These are phyloP conservation scores for Drosophila asahinai DNA, from an alignment of 1,140 invertebrate genomes.

Conservation along the genomic window DNA sequence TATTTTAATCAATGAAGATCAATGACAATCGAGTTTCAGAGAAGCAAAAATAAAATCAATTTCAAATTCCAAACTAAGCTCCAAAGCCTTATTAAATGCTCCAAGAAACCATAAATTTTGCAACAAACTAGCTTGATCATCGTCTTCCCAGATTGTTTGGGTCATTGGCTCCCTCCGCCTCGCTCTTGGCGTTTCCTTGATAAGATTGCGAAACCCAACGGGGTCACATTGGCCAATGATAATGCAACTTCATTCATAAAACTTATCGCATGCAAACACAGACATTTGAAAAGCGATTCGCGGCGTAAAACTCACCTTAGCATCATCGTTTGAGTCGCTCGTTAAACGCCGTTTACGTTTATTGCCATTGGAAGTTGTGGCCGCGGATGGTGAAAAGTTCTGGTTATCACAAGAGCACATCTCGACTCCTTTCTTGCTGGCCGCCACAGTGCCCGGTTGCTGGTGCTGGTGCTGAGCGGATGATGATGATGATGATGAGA, in stretches of 20 bases:
- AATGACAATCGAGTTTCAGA: neutral
- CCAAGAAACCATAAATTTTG: neutral
- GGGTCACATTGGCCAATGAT: slow-evolving; percentile 31
- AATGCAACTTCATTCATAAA: slow-evolving; percentile 57
- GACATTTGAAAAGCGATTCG: neutral
- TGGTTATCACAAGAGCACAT: slow-evolving; percentile 58
- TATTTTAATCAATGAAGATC: neutral
- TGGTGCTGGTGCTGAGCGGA: slow-evolving; percentile 5
- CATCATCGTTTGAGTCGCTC: slow-evolving; percentile 51
- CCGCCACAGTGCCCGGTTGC: slow-evolving; percentile 11
- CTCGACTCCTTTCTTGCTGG: slow-evolving; percentile 23
- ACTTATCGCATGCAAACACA: slow-evolving; percentile 25
- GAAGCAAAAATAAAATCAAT: slow-evolving; percentile 22
- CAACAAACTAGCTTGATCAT: slow-evolving; percentile 18
- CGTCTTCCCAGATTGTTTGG: slow-evolving; percentile 32
- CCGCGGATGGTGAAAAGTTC: slow-evolving; percentile 38
- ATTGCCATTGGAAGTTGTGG: slow-evolving; percentile 40
- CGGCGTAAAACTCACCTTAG: slow-evolving; percentile 54
- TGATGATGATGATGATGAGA: neutral
- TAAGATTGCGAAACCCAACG: slow-evolving; percentile 58
- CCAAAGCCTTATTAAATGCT: neutral
- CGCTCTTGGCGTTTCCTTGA: slow-evolving; percentile 47
- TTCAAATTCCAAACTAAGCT: slow-evolving; percentile 1
- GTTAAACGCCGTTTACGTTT: slow-evolving; percentile 69
- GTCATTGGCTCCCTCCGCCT: slow-evolving; percentile 31